Evolutionary conservation across 1,140 invertebrate genomes (phyloP).

Genomic region (Sweltsa coloradensis): DNA sequence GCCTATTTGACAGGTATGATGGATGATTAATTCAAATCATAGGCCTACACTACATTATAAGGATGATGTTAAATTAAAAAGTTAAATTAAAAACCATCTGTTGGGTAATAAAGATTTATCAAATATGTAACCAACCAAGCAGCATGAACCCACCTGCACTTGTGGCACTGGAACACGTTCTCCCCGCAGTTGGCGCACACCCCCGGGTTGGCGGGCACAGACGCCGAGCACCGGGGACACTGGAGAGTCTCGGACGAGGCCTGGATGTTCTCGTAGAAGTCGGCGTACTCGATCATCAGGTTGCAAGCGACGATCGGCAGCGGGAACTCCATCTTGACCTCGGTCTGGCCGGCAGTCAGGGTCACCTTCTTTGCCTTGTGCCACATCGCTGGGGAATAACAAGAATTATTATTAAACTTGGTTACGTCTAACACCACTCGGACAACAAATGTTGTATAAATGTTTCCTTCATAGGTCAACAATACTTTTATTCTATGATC

Average conservation of each 20-base stretch:
- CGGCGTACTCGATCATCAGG: slow-evolving; percentile 97
- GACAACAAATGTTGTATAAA: not conserved
- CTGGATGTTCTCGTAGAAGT: slow-evolving; percentile 89
- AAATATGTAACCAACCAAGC: too few species aligned
- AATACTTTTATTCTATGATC: too few species aligned
- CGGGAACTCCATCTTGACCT: slow-evolving; percentile 92
- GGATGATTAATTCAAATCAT: too few species aligned
- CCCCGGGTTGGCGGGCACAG: slow-evolving; percentile 91
- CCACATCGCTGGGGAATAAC: slow-evolving; percentile 59
- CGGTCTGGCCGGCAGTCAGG: slow-evolving; percentile 81
- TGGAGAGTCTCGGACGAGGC: slow-evolving; percentile 80
- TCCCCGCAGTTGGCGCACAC: slow-evolving; percentile 97
- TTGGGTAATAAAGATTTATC: not conserved
- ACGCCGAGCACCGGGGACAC: slow-evolving; percentile 90
- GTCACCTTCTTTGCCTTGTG: slow-evolving; percentile 89
- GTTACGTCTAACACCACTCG: not conserved
- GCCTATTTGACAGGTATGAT: too few species aligned
- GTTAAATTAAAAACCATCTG: not conserved
- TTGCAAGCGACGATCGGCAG: slow-evolving; percentile 95
- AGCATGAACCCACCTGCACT: slow-evolving; percentile 72
- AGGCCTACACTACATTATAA: not conserved
- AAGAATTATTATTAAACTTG: slow-evolving; percentile 8
- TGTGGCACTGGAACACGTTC: slow-evolving; percentile 97
- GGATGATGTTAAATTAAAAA: not conserved
- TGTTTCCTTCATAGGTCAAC: too few species aligned